Evolutionary conservation across 2,888 invertebrate genomes (phyloP).

Genomic region (Beris morrisii): DNA sequence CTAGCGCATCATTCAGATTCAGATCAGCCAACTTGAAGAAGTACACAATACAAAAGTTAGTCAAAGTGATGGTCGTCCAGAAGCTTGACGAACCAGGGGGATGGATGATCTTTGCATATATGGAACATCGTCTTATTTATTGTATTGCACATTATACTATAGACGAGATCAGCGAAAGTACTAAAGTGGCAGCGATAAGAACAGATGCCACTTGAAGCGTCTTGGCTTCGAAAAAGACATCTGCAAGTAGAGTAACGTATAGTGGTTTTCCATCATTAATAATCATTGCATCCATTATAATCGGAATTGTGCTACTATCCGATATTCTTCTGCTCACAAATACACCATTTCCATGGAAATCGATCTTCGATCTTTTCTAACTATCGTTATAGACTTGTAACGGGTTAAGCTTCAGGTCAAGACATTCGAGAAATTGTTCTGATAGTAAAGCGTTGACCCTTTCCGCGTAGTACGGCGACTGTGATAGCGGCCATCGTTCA

Average conservation of each 20-base stretch:
- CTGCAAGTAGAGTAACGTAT: no score
- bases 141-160: constrained; percentile 21
- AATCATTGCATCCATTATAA: not conserved
- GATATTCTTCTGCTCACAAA: not conserved
- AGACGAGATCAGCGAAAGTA: no score
- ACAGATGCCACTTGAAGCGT: no score
- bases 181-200: no score
- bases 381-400: not conserved
- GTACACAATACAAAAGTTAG: not conserved
- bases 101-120: constrained; percentile 25
- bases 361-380: constrained; percentile 14
- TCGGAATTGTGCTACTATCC: not conserved
- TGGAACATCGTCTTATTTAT: constrained; percentile 26
- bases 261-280: no score
- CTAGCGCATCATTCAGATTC: not conserved
- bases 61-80: constrained; percentile 14
- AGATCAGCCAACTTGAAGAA: not conserved
- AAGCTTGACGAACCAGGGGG: constrained; percentile 5
- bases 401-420: constrained; percentile 21
- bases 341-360: constrained; percentile 7
- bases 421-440: constrained; percentile 5
- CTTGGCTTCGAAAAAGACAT: not conserved
- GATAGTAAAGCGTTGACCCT: constrained; percentile 22
- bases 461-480: not conserved
- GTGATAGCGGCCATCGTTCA: no score